Percentiles rank a stretch among this genome's conserved stretches.
phyloP scores from a whole-genome alignment of 2,113 vertebrate genomes.

The Podarcis cretensis region DNA sequence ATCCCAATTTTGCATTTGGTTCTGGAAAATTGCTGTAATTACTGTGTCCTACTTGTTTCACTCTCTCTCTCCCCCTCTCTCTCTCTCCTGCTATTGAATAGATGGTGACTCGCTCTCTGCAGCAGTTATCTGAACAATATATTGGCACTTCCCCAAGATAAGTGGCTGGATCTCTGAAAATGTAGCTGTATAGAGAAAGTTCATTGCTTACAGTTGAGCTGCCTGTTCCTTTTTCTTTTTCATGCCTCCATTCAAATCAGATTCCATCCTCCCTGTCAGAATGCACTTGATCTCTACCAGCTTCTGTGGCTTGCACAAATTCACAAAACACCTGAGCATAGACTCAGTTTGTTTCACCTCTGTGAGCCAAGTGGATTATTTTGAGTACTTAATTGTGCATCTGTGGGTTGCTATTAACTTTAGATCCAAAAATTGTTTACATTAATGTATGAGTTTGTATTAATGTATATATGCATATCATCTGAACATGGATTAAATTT shows the following conservation, averaged over 20 bases:
- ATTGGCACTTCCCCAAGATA: not conserved
- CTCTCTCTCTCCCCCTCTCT: not conserved
- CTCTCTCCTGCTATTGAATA: not conserved
- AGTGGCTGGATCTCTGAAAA: not conserved
- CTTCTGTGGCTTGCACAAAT: not conserved
- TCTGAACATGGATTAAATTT: no score
- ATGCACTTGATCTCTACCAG: not conserved
- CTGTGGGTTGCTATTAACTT: no score
- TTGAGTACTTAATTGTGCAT: no score
- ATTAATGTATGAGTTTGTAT: no score
- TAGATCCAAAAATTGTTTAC: no score
- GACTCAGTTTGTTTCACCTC: no score
- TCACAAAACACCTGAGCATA: no score
- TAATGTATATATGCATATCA: no score
- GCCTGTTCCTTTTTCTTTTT: not conserved
- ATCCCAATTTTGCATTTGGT: not conserved
- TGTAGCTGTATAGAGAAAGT: not conserved
- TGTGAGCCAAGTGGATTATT: no score
- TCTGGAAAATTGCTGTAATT: slow-evolving; percentile 9
- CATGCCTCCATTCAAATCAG: not conserved
- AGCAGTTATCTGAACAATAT: not conserved
- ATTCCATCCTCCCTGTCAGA: not conserved
- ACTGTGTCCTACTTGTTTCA: not conserved
- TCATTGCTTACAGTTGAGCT: not conserved
- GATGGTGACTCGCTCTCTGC: not conserved